Percentiles rank a stretch among this genome's conserved stretches.
Evolutionary conservation across 1,140 invertebrate species (phyloP).

Genomic region (Euglossa dilemma): DNA sequence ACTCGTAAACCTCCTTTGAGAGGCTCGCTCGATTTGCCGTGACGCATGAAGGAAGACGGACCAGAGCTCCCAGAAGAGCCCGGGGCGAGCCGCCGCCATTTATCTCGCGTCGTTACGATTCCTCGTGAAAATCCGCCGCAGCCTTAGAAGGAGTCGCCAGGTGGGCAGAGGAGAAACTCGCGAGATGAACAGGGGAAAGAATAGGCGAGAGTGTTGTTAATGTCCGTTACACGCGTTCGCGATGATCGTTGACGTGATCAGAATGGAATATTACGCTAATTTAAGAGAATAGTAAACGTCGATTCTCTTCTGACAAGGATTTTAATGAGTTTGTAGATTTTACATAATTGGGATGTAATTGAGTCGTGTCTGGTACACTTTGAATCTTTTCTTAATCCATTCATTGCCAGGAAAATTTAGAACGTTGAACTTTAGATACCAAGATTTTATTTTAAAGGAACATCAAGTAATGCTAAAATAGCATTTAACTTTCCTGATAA

Average conservation of each 20-base stretch:
- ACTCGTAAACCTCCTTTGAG: constrained; percentile 20
- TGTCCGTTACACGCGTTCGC: neutral
- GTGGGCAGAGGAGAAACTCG: neutral
- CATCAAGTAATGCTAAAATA: too few species aligned
- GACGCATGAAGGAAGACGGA: neutral
- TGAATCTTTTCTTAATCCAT: too few species aligned
- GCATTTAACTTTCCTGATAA: too few species aligned
- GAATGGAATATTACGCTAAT: neutral
- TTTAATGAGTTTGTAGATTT: too few species aligned
- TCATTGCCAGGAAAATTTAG: too few species aligned
- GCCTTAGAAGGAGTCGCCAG: neutral
- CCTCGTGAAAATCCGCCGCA: neutral
- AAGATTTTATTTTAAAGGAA: too few species aligned
- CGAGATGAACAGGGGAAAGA: neutral
- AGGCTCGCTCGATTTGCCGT: constrained; percentile 11
- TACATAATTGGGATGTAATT: too few species aligned
- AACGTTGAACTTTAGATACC: too few species aligned
- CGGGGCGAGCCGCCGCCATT: neutral
- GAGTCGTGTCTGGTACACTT: too few species aligned
- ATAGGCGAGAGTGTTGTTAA: neutral
- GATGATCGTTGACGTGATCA: neutral
- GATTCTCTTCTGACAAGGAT: too few species aligned
- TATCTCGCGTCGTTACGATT: constrained; percentile 19
- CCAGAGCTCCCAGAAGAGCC: neutral
- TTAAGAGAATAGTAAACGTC: neutral